Evolutionary conservation across 2,888 invertebrate genomes (phyloP).

Genomic region (Trachelus iudaicus): DNA sequence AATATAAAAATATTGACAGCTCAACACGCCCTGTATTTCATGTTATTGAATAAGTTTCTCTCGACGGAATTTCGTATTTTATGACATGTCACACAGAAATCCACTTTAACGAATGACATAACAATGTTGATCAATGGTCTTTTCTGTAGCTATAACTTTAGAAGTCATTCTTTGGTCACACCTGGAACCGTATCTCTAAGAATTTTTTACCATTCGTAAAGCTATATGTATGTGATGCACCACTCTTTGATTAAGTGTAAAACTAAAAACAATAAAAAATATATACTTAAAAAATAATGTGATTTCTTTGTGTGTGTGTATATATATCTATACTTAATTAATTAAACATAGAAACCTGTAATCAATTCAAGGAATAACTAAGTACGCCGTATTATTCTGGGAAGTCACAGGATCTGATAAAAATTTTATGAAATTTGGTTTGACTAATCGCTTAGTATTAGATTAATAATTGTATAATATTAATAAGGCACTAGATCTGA

Average conservation of each 20-base stretch:
- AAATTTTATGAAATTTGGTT: constrained; percentile 25
- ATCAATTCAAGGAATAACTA: constrained; percentile 32
- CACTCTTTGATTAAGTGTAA: constrained; percentile 20
- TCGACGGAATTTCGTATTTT: not conserved
- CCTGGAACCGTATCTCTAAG: constrained; percentile 34
- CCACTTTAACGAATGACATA: not conserved
- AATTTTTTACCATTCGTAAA: constrained; percentile 23
- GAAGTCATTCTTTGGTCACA: constrained; percentile 43
- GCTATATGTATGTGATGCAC: constrained; percentile 25
- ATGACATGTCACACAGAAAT: not conserved
- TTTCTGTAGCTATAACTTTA: constrained; percentile 22
- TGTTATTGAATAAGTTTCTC: not conserved
- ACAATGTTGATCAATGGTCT: not conserved
- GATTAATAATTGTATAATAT: constrained; percentile 18
- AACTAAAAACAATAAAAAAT: constrained; percentile 22
- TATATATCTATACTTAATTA: constrained; percentile 1
- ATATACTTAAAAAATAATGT: constrained; percentile 17
- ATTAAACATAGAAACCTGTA: constrained; percentile 24
- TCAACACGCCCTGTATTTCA: not conserved
- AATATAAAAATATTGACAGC: not conserved
- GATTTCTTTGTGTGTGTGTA: not conserved
- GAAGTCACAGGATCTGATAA: constrained; percentile 9
- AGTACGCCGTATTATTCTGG: constrained; percentile 19
- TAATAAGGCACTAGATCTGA: constrained; percentile 42
- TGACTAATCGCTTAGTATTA: constrained; percentile 25